phyloP scores from a whole-genome alignment of 1,140 invertebrate species.

The Orchesella cincta region DNA sequence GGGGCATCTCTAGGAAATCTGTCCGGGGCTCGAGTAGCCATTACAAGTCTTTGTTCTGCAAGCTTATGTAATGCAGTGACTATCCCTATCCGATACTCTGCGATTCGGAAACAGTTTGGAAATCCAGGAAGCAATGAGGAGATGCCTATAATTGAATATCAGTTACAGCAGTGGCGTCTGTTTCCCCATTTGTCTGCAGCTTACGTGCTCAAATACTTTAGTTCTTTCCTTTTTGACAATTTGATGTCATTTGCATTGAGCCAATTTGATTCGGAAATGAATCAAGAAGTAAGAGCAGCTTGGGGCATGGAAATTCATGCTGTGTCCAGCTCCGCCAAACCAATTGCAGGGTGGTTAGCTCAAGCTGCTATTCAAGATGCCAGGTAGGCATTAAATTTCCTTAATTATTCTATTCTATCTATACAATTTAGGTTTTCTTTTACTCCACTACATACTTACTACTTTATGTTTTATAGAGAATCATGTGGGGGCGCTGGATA shows the following conservation, averaged over 20 bases:
- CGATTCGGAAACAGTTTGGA: constrained; percentile 86
- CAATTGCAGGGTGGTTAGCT: constrained; percentile 72
- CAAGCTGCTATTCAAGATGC: constrained; percentile 79
- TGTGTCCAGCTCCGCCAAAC: constrained; percentile 75
- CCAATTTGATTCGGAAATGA: constrained; percentile 26
- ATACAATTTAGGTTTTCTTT: not conserved
- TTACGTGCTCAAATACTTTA: constrained; percentile 75
- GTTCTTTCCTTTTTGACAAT: constrained; percentile 62
- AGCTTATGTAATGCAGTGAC: constrained; percentile 72
- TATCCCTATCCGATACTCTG: constrained; percentile 88
- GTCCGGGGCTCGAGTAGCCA: constrained; percentile 77
- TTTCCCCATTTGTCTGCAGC: constrained; percentile 84
- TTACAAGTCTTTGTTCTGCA: constrained; percentile 69
- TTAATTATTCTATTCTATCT: not conserved
- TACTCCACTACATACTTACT: not conserved
- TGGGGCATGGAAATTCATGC: constrained; percentile 72
- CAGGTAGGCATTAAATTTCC: too few species aligned
- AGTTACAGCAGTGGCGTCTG: constrained; percentile 89
- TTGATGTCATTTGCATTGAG: constrained; percentile 59
- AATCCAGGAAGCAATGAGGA: constrained; percentile 62
- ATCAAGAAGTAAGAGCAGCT: constrained; percentile 59
- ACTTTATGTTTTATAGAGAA: constrained; percentile 60
- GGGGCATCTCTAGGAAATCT: constrained; percentile 77
- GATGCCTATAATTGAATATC: constrained; percentile 86
- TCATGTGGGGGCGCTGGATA: constrained; percentile 62